Conservation (phyloP, 2,888 invertebrate species). For the Zele albiditarsus region DNA sequence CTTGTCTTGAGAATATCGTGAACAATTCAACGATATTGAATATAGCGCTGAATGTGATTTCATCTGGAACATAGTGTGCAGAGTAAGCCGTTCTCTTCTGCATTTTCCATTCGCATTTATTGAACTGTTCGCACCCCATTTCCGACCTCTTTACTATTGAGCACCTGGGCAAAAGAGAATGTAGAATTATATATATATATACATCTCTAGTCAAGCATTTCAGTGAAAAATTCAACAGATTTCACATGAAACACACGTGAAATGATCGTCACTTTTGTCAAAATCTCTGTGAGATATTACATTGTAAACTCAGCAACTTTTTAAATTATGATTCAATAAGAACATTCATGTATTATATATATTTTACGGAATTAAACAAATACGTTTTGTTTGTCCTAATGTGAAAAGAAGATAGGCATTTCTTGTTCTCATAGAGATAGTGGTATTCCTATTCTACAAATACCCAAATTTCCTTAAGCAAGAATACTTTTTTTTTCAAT, state of each 20-base stretch:
- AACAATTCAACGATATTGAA: slow-evolving; percentile 15
- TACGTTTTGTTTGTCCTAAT: too few relatives aligned
- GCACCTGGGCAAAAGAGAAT: slow-evolving; percentile 10
- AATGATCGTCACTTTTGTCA: too few relatives aligned
- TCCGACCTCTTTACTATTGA: slow-evolving; percentile 31
- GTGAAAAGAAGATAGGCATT: too few relatives aligned
- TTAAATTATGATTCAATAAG: too few relatives aligned
- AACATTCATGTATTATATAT: too few relatives aligned
- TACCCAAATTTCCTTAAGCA: too few relatives aligned
- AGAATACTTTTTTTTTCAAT: too few relatives aligned
- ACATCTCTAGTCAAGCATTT: background rate
- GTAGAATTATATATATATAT: background rate
- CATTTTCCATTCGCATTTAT: slow-evolving; percentile 30
- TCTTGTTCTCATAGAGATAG: too few relatives aligned
- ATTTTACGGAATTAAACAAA: too few relatives aligned
- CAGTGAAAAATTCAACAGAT: background rate
- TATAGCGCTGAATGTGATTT: slow-evolving; percentile 20
- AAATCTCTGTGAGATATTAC: too few relatives aligned
- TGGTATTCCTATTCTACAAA: too few relatives aligned
- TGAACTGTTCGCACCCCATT: slow-evolving; percentile 36
- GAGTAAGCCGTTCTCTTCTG: slow-evolving; percentile 15
- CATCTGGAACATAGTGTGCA: slow-evolving; percentile 20
- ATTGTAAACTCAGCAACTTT: too few relatives aligned
- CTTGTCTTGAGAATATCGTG: background rate
- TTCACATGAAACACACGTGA: background rate